phyloP scores from a whole-genome alignment of 2,797 vertebrate species.

The Oreochromis mossambicus region DNA sequence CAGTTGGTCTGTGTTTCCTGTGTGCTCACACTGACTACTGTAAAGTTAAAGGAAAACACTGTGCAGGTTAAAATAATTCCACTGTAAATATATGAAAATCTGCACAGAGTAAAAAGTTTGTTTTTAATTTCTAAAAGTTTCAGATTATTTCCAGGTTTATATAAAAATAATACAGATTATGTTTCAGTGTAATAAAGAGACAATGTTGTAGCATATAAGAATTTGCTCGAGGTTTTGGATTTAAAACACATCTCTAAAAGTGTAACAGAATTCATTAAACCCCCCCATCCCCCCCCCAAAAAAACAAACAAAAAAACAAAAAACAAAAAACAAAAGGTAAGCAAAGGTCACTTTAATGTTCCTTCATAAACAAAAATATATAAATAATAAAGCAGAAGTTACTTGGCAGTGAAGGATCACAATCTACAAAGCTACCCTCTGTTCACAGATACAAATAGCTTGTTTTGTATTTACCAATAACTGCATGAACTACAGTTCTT shows the following conservation, averaged over 20 bases:
- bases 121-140: not conserved
- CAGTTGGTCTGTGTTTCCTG: accelerated
- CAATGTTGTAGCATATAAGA: not conserved
- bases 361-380: not conserved
- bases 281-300: too few species aligned
- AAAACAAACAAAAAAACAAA: not conserved
- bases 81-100: not conserved
- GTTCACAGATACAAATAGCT: too few species aligned
- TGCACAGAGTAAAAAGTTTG: accelerated
- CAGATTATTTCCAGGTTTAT: not conserved
- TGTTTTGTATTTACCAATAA: not conserved
- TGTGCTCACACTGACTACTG: accelerated
- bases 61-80: not conserved
- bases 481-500: not conserved
- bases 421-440: not conserved
- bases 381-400: not conserved
- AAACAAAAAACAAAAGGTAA: not conserved
- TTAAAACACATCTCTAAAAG: not conserved
- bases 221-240: not conserved
- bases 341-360: not conserved
- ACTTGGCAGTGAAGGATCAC: accelerated
- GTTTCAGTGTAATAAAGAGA: not conserved
- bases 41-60: not conserved
- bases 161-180: not conserved
- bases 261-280: not conserved